A percentile compares a stretch with the other conserved stretches of the same genome.
Conservation (phyloP, 2,888 invertebrate genomes). For the Scotopteryx bipunctaria region DNA sequence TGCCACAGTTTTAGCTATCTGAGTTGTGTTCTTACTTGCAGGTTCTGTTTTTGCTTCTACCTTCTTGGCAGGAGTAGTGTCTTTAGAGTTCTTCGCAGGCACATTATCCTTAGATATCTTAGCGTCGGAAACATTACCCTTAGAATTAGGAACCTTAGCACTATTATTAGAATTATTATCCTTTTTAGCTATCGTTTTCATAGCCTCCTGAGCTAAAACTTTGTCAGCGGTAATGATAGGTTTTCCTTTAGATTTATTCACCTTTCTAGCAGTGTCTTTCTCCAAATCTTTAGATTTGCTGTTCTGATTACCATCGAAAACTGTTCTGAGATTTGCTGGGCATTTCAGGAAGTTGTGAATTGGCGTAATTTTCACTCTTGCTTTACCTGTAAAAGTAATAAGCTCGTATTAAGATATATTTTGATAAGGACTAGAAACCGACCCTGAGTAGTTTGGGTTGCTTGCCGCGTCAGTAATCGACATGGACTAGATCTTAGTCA, state of each 20-base stretch:
- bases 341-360: slow-evolving; percentile 59
- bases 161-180: background rate
- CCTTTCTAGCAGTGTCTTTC: slow-evolving; percentile 14
- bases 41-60: background rate
- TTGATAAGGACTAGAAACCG: too few species aligned
- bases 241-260: slow-evolving; percentile 1
- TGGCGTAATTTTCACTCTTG: slow-evolving; percentile 54
- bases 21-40: background rate
- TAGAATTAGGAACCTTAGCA: background rate
- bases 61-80: background rate
- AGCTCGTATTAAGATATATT: background rate
- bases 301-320: slow-evolving; percentile 37
- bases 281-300: slow-evolving; percentile 6
- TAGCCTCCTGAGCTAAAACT: slow-evolving; percentile 16
- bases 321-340: slow-evolving; percentile 54
- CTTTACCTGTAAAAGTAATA: slow-evolving; percentile 52
- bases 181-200: background rate
- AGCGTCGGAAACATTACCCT: background rate
- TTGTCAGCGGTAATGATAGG: slow-evolving; percentile 14
- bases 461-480: too few species aligned
- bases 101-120: background rate
- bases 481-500: too few species aligned
- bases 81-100: background rate
- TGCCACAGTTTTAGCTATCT: slow-evolving; percentile 7
- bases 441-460: too few species aligned